These are phyloP conservation scores for Beroe ovata DNA, from an alignment of 37 sponge, comb jelly and placozoan species.

Conservation along the genomic window DNA sequence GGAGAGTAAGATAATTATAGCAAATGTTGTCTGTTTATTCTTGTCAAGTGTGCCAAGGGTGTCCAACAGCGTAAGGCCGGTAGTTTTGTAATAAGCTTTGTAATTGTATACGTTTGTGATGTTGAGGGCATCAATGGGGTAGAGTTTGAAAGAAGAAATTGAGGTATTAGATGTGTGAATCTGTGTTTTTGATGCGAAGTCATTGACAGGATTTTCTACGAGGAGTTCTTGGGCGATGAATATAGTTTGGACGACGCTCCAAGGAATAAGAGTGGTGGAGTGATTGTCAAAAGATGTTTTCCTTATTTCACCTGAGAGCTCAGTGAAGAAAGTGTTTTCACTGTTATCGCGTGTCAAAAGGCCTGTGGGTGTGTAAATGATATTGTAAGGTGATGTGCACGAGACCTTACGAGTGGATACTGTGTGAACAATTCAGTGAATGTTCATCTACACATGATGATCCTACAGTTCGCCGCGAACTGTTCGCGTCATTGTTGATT, in stretches of 20 bases:
- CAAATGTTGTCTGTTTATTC: neutral
- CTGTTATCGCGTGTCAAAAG: neutral
- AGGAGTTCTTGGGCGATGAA: neutral
- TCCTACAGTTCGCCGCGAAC: too few species aligned
- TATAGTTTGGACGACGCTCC: neutral
- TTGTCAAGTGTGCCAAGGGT: neutral
- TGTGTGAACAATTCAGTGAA: neutral
- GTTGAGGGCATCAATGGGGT: neutral
- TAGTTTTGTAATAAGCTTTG: neutral
- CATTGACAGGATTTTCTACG: neutral
- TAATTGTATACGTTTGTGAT: neutral
- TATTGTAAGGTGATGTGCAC: neutral
- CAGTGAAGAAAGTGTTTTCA: neutral
- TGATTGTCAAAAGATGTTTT: neutral
- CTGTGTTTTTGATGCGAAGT: neutral
- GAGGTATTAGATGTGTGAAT: neutral
- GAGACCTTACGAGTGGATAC: neutral
- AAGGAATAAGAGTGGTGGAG: neutral
- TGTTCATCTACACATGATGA: neutral
- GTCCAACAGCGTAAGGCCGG: neutral
- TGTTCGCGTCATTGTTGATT: too few species aligned
- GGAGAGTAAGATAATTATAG: neutral
- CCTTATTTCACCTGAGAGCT: neutral
- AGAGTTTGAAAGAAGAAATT: neutral
- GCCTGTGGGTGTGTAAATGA: neutral